A percentile compares a stretch with the other conserved stretches of the same genome.
Conservation (phyloP, 2,888 invertebrate species). For the Crematogaster levior region DNA sequence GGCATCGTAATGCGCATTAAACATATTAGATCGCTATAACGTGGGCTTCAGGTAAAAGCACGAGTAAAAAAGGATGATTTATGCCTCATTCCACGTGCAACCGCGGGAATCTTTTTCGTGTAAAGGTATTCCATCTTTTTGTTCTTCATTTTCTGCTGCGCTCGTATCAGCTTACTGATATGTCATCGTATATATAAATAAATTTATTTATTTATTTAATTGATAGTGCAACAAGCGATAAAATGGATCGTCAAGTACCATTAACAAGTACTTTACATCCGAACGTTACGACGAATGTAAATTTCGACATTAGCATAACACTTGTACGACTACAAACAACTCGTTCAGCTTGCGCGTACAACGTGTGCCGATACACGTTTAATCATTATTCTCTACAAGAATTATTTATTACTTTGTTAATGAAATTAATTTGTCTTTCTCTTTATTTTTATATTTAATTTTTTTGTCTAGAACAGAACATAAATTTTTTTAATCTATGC, state of each 20-base stretch:
- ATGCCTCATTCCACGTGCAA: constrained; percentile 24
- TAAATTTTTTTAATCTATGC: not conserved
- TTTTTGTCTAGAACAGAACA: not conserved
- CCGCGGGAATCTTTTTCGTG: constrained; percentile 16
- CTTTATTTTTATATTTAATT: not conserved
- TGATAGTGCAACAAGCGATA: not conserved
- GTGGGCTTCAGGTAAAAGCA: not conserved
- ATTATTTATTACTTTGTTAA: not conserved
- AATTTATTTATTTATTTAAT: constrained; percentile 20
- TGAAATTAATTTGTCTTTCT: too few species aligned
- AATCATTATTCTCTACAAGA: not conserved
- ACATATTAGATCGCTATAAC: constrained; percentile 55
- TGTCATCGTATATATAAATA: not conserved
- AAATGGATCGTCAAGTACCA: not conserved
- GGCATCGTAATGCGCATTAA: constrained; percentile 56
- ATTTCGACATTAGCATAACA: constrained; percentile 38
- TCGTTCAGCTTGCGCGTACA: not conserved
- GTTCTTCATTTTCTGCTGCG: constrained; percentile 33
- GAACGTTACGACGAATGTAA: constrained; percentile 14
- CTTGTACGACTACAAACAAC: constrained; percentile 14
- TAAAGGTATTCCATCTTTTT: not conserved
- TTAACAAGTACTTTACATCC: too few species aligned
- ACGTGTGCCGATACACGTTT: not conserved
- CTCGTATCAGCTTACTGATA: not conserved
- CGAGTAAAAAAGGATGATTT: constrained; percentile 51